A percentile compares a stretch with the other conserved stretches of the same genome.
phyloP scores from a whole-genome alignment of 2,888 invertebrate genomes.

The Omphaloscelis lunosa region DNA sequence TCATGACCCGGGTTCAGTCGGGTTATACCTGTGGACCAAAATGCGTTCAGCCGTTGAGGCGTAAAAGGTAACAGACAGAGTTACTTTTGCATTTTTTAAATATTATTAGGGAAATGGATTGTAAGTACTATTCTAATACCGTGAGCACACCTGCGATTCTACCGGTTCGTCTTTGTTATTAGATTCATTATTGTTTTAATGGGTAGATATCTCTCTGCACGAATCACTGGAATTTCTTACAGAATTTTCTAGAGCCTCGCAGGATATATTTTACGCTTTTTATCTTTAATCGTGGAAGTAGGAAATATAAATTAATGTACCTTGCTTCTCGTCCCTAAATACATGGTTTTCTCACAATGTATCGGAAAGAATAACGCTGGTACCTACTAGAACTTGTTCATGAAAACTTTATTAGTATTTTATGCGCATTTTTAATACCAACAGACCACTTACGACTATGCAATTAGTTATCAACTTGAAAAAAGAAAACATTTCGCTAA shows the following conservation, averaged over 20 bases:
- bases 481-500: too few relatives aligned
- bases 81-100: not conserved
- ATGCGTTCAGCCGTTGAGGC: not conserved
- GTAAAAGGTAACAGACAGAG: not conserved
- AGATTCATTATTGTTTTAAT: not conserved
- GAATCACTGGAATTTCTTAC: not conserved
- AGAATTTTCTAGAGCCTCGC: not conserved
- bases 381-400: not conserved
- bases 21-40: not conserved
- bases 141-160: not conserved
- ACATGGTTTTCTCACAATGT: not conserved
- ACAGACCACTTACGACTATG: too few relatives aligned
- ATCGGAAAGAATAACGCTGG: not conserved
- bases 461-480: too few relatives aligned
- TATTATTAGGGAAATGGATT: not conserved
- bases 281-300: not conserved
- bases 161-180: not conserved
- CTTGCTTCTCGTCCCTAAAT: not conserved
- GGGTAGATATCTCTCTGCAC: not conserved
- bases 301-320: not conserved
- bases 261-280: not conserved
- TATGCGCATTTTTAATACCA: too few relatives aligned
- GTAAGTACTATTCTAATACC: not conserved
- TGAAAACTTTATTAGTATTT: not conserved
- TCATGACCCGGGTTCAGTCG: too few relatives aligned